These are phyloP conservation scores for Coccyzus lansbergi DNA, from an alignment of 2,797 vertebrate species.

Conservation along the genomic window DNA sequence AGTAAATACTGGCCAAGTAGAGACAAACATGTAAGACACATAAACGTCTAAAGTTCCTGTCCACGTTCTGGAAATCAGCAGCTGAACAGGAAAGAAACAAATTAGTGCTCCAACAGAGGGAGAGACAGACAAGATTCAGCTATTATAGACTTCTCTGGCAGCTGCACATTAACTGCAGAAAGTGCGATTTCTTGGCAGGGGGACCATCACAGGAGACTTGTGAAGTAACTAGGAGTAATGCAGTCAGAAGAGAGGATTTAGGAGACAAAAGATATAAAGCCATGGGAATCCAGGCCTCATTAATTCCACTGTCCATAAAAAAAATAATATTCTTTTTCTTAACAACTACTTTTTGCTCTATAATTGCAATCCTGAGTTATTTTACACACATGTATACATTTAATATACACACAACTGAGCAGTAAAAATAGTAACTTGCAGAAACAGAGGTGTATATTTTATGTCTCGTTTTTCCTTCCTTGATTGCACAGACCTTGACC, in stretches of 20 bases:
- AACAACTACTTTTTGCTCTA: neutral
- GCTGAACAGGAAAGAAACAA: neutral
- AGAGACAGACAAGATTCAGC: neutral
- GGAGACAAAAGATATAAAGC: neutral
- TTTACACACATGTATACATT: neutral
- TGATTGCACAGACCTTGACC: neutral
- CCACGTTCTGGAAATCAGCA: neutral
- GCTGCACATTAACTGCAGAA: neutral
- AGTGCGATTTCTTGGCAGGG: neutral
- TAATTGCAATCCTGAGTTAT: neutral
- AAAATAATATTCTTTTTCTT: neutral
- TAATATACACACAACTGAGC: neutral
- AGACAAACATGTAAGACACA: neutral
- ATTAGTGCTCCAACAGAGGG: neutral
- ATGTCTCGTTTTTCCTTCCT: neutral
- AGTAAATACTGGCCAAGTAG: neutral
- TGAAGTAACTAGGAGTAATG: neutral
- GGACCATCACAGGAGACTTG: neutral
- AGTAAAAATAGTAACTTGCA: neutral
- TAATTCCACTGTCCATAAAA: neutral
- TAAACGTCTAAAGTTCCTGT: neutral
- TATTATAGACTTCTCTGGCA: neutral
- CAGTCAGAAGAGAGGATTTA: neutral
- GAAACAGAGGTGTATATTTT: neutral
- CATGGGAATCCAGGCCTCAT: neutral